Evolutionary conservation across 2,113 vertebrate species (phyloP).

Genomic region (Corythoichthys haematopterus): DNA sequence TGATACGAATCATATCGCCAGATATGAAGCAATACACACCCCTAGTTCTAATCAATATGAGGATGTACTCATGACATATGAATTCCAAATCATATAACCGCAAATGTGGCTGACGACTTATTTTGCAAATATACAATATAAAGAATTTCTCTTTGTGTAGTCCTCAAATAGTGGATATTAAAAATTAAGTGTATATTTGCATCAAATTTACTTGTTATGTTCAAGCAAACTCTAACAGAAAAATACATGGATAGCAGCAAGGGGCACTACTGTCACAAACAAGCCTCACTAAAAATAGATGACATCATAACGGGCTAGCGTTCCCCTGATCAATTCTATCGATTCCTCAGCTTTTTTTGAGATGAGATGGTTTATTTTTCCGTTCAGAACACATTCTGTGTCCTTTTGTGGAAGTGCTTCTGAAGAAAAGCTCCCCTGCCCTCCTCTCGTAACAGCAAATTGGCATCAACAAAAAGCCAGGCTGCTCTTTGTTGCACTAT

Average conservation of each 20-base stretch:
- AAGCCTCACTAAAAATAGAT: slow-evolving; percentile 57
- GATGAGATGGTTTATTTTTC: slow-evolving; percentile 4
- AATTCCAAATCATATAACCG: slow-evolving; percentile 5
- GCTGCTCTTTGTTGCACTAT: slow-evolving; percentile 25
- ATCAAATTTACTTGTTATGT: slow-evolving; percentile 4
- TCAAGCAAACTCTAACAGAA: not conserved
- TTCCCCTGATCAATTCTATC: slow-evolving; percentile 60
- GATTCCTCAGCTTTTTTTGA: slow-evolving; percentile 30
- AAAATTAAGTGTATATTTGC: not conserved
- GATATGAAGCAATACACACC: no score
- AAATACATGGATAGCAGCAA: slow-evolving; percentile 8
- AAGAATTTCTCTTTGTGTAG: slow-evolving; percentile 21
- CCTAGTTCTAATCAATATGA: not conserved
- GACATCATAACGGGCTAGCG: slow-evolving; percentile 40
- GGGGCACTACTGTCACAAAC: slow-evolving; percentile 33
- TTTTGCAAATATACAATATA: slow-evolving; percentile 24
- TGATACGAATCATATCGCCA: no score
- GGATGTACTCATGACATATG: not conserved
- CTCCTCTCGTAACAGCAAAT: slow-evolving; percentile 15
- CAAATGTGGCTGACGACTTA: slow-evolving; percentile 29
- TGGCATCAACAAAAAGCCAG: slow-evolving; percentile 32
- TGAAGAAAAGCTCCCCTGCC: slow-evolving; percentile 7
- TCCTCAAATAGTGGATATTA: not conserved
- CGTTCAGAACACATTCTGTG: slow-evolving; percentile 22
- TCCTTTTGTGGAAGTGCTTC: slow-evolving; percentile 61